Base-by-base conservation (phyloP, 30 jellyfish, hydroid and myxozoan species). In the Hydractinia echinata region DNA sequence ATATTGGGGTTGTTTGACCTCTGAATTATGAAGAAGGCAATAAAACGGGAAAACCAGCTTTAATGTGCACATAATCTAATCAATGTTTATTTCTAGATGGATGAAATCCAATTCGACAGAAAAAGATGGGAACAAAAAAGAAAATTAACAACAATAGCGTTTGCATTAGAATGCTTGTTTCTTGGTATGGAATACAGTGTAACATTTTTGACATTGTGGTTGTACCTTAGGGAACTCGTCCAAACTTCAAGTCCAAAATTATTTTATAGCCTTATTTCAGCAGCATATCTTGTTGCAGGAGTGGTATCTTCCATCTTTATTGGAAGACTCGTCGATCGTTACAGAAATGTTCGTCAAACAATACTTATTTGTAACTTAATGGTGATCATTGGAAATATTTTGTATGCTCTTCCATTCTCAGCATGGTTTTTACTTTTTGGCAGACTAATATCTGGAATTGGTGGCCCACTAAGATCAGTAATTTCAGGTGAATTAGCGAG, bases 361-460 rank as follows among this genome's bases (percentile, higher is more conserved):
- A 13, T 81, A 48, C 54, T 81, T 8, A 67, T 67, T 21, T 20
- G 73, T 66, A 66, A 81, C 85, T 64, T 55, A 1, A 64, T 81
- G 15, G 84, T 19, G 30, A 39, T 81, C 82, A 21, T 64, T 72
- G 88, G 88, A 7, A 81, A 81, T 30, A 19, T 81, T 1, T 30
- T 81, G 51, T 81, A 81, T 21, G 69, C 88, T 5, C 54, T 81
- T 50, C 88, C 71, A 14, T 81, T 81, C 79, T 81, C 88, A 10
- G 52, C 84, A 13, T 13, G 79, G 86, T 51, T 67, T 53, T 50
- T 61, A 49, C 15, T 81, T 5, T 15, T 66, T 16, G 88, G 88
- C 15, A 85, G 88, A 6, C 67, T 81, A n/a, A 67, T 81, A n/a
- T 69, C 84, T 30, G 88, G 88, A 10, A n/a, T 55, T 11, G 88